Conservation (phyloP, 2,113 vertebrate species). For the Leptosomus discolor region DNA sequence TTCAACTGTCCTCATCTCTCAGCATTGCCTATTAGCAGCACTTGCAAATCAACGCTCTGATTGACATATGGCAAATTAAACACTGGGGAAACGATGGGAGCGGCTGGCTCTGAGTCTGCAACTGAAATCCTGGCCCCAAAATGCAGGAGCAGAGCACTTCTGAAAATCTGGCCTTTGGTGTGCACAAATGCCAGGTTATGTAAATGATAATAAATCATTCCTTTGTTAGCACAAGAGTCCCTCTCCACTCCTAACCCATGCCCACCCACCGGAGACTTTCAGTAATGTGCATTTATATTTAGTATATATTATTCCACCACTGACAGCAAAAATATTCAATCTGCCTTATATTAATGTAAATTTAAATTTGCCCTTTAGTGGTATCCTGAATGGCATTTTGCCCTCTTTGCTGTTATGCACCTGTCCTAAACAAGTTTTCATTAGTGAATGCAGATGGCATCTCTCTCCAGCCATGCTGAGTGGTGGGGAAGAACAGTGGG, state of each 20-base stretch:
- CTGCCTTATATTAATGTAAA: background rate
- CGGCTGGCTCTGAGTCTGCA: background rate
- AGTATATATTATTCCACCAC: background rate
- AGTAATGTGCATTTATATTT: background rate
- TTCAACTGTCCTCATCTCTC: conserved; percentile 25
- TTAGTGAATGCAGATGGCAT: conserved; percentile 55
- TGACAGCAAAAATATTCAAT: conserved; percentile 25
- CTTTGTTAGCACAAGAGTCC: conserved; percentile 32
- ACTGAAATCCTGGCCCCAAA: conserved; percentile 25
- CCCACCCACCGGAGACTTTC: background rate
- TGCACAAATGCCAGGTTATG: conserved; percentile 49
- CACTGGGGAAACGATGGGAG: background rate
- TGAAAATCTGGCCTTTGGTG: conserved; percentile 36
- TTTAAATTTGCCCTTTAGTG: conserved; percentile 39
- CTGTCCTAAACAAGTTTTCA: conserved; percentile 59
- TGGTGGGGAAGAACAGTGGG: conserved; percentile 18
- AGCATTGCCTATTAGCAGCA: conserved; percentile 24
- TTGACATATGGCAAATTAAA: conserved; percentile 66
- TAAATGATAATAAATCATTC: conserved; percentile 42
- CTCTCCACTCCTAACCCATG: background rate
- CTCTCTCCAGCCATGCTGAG: background rate
- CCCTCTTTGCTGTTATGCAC: conserved; percentile 10
- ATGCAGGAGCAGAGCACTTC: conserved; percentile 4
- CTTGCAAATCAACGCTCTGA: conserved; percentile 55
- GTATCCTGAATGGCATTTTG: conserved; percentile 18